Evolutionary conservation across 2,888 invertebrate genomes (phyloP).

Genomic region (Trichogramma evanescens): DNA sequence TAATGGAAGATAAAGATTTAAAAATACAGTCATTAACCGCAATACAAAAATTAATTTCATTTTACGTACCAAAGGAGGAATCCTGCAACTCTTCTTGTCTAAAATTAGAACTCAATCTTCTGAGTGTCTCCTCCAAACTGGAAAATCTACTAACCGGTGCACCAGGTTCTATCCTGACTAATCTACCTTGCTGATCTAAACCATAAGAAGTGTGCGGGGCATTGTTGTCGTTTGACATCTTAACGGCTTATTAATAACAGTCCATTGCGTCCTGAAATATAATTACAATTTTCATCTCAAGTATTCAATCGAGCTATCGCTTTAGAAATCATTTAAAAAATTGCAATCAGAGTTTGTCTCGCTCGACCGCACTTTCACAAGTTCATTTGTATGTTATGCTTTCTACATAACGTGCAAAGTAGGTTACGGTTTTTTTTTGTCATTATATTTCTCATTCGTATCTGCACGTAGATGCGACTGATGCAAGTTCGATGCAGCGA

Average conservation of each 20-base stretch:
- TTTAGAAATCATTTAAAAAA: neutral
- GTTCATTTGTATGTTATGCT: no score
- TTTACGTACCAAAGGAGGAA: slow-evolving; percentile 1
- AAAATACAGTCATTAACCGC: neutral
- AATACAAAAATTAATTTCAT: neutral
- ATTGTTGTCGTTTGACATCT: slow-evolving; percentile 38
- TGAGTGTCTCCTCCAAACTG: slow-evolving; percentile 33
- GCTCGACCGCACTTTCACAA: no score
- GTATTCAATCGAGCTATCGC: neutral
- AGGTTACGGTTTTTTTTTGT: no score
- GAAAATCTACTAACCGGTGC: slow-evolving; percentile 28
- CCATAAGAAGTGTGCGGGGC: slow-evolving; percentile 30
- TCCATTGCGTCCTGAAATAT: neutral
- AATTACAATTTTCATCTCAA: slow-evolving; percentile 11
- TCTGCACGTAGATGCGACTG: no score
- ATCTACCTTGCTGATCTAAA: slow-evolving; percentile 31
- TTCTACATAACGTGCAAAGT: no score
- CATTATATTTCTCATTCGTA: no score
- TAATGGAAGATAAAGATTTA: neutral
- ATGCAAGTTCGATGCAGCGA: no score
- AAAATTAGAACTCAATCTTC: slow-evolving; percentile 32
- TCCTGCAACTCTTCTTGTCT: slow-evolving; percentile 26
- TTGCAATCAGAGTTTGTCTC: neutral
- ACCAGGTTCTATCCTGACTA: slow-evolving; percentile 29
- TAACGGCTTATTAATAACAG: slow-evolving; percentile 3